Evolutionary conservation across 1,140 invertebrate genomes (phyloP).

Genomic region (Physella acuta): DNA sequence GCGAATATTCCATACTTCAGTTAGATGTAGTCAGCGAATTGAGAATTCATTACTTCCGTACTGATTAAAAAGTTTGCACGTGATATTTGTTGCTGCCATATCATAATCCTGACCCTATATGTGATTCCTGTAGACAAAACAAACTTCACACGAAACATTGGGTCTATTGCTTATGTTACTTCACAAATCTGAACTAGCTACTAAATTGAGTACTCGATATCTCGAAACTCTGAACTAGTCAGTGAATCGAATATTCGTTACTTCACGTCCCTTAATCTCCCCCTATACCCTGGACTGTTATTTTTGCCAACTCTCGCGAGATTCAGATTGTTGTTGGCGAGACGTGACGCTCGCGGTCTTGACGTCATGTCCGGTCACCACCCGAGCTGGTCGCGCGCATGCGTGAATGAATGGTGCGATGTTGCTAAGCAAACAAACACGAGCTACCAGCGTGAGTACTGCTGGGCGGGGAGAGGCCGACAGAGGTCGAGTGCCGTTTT

Average conservation of each 20-base stretch:
- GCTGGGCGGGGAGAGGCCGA: neutral
- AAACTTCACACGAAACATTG: neutral
- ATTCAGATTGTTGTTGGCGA: constrained; percentile 10
- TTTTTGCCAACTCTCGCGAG: constrained; percentile 22
- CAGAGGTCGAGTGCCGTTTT: constrained; percentile 6
- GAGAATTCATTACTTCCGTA: too few relatives aligned
- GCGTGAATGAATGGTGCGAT: constrained; percentile 25
- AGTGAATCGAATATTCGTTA: too few relatives aligned
- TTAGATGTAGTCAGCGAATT: too few relatives aligned
- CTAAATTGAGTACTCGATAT: neutral
- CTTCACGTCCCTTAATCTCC: too few relatives aligned
- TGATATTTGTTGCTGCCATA: too few relatives aligned
- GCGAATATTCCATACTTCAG: too few relatives aligned
- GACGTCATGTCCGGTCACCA: constrained; percentile 24
- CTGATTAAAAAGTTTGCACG: too few relatives aligned
- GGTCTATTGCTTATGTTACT: neutral
- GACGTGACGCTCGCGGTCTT: constrained; percentile 19
- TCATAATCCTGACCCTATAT: too few relatives aligned
- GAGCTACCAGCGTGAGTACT: neutral
- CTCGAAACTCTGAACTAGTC: neutral
- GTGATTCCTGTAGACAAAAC: neutral
- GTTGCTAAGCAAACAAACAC: constrained; percentile 25
- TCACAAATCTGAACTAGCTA: neutral
- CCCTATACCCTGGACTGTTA: neutral
- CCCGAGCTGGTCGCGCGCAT: constrained; percentile 9